Evolutionary conservation across 2,797 vertebrate genomes (phyloP), one percentile per base, ranked within the genome.

Genomic region (Lepilemur ruficaudatus): DNA sequence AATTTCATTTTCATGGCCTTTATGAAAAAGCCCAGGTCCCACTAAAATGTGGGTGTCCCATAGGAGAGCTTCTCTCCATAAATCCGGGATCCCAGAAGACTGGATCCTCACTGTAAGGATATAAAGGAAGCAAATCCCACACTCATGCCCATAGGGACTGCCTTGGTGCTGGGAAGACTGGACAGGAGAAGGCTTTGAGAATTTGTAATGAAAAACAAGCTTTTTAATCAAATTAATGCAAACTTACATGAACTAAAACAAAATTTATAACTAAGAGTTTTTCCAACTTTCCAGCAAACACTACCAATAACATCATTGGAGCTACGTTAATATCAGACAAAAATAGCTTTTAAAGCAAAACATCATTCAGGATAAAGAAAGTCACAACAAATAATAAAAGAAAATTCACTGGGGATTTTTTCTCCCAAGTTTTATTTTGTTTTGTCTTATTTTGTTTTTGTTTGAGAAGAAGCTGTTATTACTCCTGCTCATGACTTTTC

Each of bases 101-200:
- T 17, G 23, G 9, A 55, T 28, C 11, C 35, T 57, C 7, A 10
- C 7, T 3, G 10, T 30, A 23, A 76, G 30, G 20, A 15, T 20
- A 3, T 9, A 48, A 13, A 43, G 35, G 7, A 18, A 18, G 5
- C 7, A 65, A 41, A n/a, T 17, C 13, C 20, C 13, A 38, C 1
- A 0, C 32, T 13, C 22, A 50, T 0, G 0, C 10, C 35, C 28
- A 18, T 17, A 2, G n/a, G 57, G 5, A 30, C 14, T 7, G 12
- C 18, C 43, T n/a, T 1, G 0, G 3, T 28, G 32, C 48, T 1
- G 2, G 75, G 48, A 63, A n/a, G 63, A 46, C 8, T 3, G 12
- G 17, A 7, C 4, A 3, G 17, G 25, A 2, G 6, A 35, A 1
- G 1, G 22, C 50, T 50, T 35, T 23, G 30, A 61, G 28, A 76